A percentile compares a stretch with the other conserved stretches of the same genome.
Conservation (phyloP, 2,113 vertebrate species). For the Balaenoptera acutorostrata region DNA sequence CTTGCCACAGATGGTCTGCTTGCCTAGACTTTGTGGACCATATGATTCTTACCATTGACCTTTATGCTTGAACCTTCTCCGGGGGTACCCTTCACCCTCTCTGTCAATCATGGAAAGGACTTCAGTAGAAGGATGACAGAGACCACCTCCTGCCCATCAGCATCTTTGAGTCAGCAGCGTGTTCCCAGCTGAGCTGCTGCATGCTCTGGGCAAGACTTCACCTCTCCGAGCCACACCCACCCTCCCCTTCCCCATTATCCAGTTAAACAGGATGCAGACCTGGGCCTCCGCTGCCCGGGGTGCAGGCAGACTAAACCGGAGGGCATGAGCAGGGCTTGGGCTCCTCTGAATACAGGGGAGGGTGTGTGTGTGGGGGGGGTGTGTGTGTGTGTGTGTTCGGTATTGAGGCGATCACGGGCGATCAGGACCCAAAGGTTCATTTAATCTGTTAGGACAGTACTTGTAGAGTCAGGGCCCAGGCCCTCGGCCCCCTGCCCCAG, state of each 20-base stretch:
- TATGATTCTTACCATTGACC: not conserved
- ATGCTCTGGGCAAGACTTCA: not conserved
- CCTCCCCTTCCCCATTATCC: not conserved
- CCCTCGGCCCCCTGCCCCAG: accelerated
- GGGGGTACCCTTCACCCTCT: not conserved
- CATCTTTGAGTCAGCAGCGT: not conserved
- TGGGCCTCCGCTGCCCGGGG: not conserved
- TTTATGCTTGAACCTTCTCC: not conserved
- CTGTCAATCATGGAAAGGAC: not conserved
- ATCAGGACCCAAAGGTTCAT: not conserved
- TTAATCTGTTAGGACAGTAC: not conserved
- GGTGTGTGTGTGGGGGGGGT: not conserved
- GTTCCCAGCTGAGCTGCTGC: not conserved
- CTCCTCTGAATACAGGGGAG: not conserved
- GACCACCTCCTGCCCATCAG: not conserved
- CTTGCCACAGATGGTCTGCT: not conserved
- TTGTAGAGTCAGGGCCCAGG: not conserved
- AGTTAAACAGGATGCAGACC: not conserved
- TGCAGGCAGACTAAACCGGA: not conserved
- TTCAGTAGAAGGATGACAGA: not conserved
- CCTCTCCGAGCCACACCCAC: not conserved
- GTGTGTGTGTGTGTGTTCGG: not conserved
- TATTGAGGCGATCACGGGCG: accelerated
- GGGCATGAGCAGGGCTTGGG: not conserved
- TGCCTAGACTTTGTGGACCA: not conserved